Evolutionary conservation across 1,140 invertebrate genomes (phyloP).

Genomic region (Asobara japonica): DNA sequence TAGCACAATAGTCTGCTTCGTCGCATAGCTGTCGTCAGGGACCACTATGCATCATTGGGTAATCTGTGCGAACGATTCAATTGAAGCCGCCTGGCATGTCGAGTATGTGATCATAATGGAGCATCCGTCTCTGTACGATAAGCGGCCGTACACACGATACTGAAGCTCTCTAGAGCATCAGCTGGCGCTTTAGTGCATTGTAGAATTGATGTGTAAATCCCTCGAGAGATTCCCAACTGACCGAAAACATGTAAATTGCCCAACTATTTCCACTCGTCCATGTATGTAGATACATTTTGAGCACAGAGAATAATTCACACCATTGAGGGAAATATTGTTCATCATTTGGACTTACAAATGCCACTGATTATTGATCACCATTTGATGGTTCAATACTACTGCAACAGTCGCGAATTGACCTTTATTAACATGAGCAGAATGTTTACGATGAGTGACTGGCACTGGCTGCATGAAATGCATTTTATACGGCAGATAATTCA

Average conservation of each 20-base stretch:
- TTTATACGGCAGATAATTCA: background rate
- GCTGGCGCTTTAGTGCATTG: background rate
- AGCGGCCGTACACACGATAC: slow-evolving; percentile 45
- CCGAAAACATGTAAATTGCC: background rate
- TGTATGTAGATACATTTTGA: background rate
- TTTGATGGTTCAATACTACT: background rate
- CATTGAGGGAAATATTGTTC: background rate
- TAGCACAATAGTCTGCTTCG: slow-evolving; percentile 50
- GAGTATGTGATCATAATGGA: slow-evolving; percentile 66
- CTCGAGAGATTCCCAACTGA: background rate
- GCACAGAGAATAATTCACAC: background rate
- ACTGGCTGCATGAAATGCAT: background rate
- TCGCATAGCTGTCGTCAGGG: slow-evolving; percentile 45
- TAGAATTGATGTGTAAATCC: background rate
- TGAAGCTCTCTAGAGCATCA: background rate
- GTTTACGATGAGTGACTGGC: background rate
- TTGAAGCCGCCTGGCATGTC: slow-evolving; percentile 61
- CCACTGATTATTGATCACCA: background rate
- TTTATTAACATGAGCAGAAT: background rate
- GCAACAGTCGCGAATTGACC: background rate
- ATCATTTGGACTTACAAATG: background rate
- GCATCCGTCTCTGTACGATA: slow-evolving; percentile 63
- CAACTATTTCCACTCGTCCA: background rate
- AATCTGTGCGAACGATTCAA: slow-evolving; percentile 66
- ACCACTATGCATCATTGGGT: slow-evolving; percentile 64